A percentile compares a stretch with the other conserved stretches of the same genome.
Evolutionary conservation across 2,113 vertebrate species (phyloP).

Genomic region (Pseudorasbora parva): DNA sequence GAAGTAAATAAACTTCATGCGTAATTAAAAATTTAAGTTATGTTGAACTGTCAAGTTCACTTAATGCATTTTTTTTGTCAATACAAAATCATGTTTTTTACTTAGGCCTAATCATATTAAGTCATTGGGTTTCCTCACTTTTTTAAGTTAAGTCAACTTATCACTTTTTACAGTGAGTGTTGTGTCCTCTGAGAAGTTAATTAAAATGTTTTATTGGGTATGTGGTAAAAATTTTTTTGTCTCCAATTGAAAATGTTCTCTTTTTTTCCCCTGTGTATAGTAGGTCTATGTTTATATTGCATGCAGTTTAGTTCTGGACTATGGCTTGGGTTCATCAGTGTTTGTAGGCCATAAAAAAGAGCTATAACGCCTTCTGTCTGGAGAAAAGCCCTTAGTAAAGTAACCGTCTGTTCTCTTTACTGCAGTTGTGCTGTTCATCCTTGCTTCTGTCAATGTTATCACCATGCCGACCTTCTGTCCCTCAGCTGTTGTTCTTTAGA

Average conservation of each 20-base stretch:
- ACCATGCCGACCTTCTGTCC: neutral
- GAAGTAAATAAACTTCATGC: too few relatives aligned
- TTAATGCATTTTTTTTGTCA: too few relatives aligned
- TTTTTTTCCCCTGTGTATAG: too few relatives aligned
- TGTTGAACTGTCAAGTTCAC: too few relatives aligned
- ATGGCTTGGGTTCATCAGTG: neutral
- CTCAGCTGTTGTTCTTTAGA: conserved; percentile 10
- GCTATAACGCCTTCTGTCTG: neutral
- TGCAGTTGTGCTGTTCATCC: neutral
- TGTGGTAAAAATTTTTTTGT: too few relatives aligned
- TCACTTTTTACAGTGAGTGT: too few relatives aligned
- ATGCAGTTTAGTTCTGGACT: neutral
- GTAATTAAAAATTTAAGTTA: too few relatives aligned
- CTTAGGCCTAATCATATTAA: too few relatives aligned
- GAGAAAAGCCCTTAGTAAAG: conserved; percentile 8
- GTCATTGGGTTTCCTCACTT: too few relatives aligned
- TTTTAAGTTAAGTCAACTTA: too few relatives aligned
- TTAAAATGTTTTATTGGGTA: neutral
- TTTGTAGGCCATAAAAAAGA: neutral
- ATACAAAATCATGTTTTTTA: too few relatives aligned
- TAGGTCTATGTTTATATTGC: neutral
- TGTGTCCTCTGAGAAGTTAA: neutral
- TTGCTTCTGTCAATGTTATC: neutral
- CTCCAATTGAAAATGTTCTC: too few relatives aligned
- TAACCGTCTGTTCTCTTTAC: neutral